Conservation (phyloP, 2,888 invertebrate genomes). For the Sarcophaga subvicina region DNA sequence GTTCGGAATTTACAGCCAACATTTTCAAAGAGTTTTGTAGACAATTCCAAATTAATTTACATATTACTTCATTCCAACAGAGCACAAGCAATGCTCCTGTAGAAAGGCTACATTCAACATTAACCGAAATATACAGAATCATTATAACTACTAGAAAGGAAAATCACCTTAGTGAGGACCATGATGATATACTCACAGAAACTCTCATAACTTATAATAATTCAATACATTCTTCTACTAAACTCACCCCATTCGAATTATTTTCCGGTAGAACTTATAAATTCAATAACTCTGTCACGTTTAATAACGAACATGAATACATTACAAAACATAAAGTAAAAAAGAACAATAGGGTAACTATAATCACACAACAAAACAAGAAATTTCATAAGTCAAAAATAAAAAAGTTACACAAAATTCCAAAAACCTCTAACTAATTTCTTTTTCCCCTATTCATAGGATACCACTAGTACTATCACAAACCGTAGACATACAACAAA, state of each 20-base stretch:
- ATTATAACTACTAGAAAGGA: constrained; percentile 26
- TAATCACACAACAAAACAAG: background rate
- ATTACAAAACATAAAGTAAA: constrained; percentile 20
- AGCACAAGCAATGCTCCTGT: constrained; percentile 13
- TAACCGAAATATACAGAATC: constrained; percentile 56
- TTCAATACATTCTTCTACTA: constrained; percentile 14
- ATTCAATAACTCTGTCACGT: constrained; percentile 18
- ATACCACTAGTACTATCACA: constrained; percentile 9
- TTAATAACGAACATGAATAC: constrained; percentile 44
- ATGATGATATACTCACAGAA: constrained; percentile 40
- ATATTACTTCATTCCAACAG: constrained; percentile 25
- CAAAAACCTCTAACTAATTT: background rate
- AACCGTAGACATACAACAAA: constrained; percentile 4
- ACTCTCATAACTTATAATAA: constrained; percentile 9
- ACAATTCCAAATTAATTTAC: constrained; percentile 19
- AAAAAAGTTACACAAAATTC: background rate
- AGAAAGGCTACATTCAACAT: background rate
- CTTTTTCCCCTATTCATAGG: background rate
- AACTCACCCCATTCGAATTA: constrained; percentile 33
- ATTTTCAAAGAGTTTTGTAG: constrained; percentile 24
- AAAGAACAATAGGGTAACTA: constrained; percentile 1
- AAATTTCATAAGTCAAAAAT: constrained; percentile 1
- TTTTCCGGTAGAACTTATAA: constrained; percentile 29
- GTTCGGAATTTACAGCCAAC: constrained; percentile 32
- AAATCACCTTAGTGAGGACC: constrained; percentile 23